These are phyloP conservation scores for roundworm (Caenorhabditis elegans) DNA, from an alignment of 1,140 invertebrate genomes.

Conservation along the genomic window DNA sequence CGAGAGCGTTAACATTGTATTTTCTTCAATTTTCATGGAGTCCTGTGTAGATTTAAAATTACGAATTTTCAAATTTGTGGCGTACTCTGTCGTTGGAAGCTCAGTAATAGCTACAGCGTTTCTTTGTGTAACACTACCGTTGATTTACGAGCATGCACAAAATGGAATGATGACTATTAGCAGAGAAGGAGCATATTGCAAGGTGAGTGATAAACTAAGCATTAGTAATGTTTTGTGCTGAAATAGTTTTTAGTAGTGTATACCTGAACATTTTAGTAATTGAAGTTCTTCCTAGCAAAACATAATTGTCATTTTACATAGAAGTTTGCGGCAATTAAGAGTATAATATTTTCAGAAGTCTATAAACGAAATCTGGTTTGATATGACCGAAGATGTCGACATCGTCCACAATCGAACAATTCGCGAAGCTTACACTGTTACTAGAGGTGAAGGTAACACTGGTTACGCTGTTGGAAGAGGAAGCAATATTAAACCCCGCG, in stretches of 20 bases:
- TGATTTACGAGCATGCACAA: not conserved
- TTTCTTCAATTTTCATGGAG: too few species aligned
- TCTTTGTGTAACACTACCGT: not conserved
- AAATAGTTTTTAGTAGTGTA: too few species aligned
- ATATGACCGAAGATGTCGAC: not conserved
- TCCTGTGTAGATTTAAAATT: not conserved
- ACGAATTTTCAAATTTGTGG: not conserved
- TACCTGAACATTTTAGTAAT: too few species aligned
- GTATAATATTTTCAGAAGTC: not conserved
- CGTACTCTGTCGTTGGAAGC: not conserved
- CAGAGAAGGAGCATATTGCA: not conserved
- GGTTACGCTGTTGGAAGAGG: too few species aligned
- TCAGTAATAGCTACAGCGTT: not conserved
- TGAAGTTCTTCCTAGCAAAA: too few species aligned
- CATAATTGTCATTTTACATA: too few species aligned
- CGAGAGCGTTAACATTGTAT: too few species aligned
- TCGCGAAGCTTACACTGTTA: not conserved
- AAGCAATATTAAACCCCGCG: too few species aligned
- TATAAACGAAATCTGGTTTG: not conserved
- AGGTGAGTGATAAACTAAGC: not conserved
- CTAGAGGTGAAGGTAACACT: not conserved
- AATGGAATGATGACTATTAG: not conserved
- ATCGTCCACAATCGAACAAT: not conserved
- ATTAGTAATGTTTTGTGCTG: too few species aligned
- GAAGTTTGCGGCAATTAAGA: too few species aligned